Evolutionary conservation across 1,140 invertebrate species (phyloP).

Genomic region (Pseudomyrmex gracilis): DNA sequence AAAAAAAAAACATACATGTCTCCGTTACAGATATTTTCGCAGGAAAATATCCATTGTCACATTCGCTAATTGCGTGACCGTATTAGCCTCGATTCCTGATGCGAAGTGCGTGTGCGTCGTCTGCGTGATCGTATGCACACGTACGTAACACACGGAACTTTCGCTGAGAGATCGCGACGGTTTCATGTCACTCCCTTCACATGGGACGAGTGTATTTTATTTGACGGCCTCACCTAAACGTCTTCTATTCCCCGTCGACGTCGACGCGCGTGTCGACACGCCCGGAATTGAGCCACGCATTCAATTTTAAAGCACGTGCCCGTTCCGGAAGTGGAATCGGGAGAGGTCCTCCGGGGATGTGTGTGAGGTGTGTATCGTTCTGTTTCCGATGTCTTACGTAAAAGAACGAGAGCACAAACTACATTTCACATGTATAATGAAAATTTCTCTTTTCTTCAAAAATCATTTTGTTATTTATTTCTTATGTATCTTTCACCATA

Average conservation of each 20-base stretch:
- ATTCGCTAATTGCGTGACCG: conserved; percentile 60
- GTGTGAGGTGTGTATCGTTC: conserved; percentile 17
- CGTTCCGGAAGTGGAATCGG: conserved; percentile 51
- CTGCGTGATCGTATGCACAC: conserved; percentile 34
- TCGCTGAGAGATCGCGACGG: conserved; percentile 65
- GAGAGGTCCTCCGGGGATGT: conserved; percentile 42
- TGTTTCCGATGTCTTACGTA: conserved; percentile 27
- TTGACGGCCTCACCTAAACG: conserved; percentile 74
- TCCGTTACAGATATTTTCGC: conserved; percentile 27
- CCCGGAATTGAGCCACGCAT: conserved; percentile 78
- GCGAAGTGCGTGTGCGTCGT: conserved; percentile 50
- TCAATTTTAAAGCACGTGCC: conserved; percentile 76
- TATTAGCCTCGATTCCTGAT: conserved; percentile 40
- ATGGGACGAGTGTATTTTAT: conserved; percentile 76
- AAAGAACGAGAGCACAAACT: conserved; percentile 12
- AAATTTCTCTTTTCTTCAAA: background rate
- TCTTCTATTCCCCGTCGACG: conserved; percentile 73
- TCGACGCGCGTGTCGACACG: conserved; percentile 79
- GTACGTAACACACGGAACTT: conserved; percentile 47
- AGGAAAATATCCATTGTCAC: conserved; percentile 49
- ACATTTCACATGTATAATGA: conserved; percentile 29
- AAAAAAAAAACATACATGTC: conserved; percentile 4
- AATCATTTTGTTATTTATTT: conserved; percentile 16
- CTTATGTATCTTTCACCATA: background rate
- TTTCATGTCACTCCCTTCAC: conserved; percentile 72